These are phyloP conservation scores for Amniataba percoides DNA, from an alignment of 2,797 vertebrate genomes.

Conservation along the genomic window DNA sequence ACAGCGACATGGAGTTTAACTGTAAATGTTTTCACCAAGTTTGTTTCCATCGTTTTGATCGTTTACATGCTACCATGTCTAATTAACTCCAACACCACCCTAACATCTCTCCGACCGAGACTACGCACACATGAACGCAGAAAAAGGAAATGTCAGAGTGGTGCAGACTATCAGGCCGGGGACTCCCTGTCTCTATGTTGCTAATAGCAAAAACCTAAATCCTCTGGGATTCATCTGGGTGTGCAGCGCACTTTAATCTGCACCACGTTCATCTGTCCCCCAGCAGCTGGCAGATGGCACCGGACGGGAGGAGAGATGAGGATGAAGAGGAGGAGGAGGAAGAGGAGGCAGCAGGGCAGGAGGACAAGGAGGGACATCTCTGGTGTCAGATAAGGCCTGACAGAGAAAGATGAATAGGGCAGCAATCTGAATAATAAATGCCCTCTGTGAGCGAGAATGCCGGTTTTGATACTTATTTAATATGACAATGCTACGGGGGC, in stretches of 20 bases:
- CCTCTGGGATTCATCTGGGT: constrained; percentile 61
- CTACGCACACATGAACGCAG: not conserved
- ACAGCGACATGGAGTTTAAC: not conserved
- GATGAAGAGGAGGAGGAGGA: constrained; percentile 25
- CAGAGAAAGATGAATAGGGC: constrained; percentile 45
- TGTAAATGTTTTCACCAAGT: not conserved
- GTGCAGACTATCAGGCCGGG: not conserved
- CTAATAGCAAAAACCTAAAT: constrained; percentile 65
- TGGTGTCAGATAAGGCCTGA: constrained; percentile 55
- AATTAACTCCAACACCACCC: not conserved
- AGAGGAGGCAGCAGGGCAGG: constrained; percentile 30
- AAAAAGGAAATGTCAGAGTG: not conserved
- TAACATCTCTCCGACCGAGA: not conserved
- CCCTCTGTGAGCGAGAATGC: constrained; percentile 33
- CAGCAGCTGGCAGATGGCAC: constrained; percentile 77
- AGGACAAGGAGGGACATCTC: constrained; percentile 53
- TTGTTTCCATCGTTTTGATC: not conserved
- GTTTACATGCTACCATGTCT: not conserved
- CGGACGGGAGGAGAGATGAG: constrained; percentile 13
- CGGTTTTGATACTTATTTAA: constrained; percentile 60
- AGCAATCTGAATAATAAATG: constrained; percentile 70
- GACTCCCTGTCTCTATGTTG: constrained; percentile 42
- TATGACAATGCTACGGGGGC: constrained; percentile 44
- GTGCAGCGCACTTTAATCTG: constrained; percentile 73
- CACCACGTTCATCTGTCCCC: constrained; percentile 48